Percentiles rank a stretch among this genome's conserved stretches.
These are phyloP conservation scores for Pocillopora grandis DNA, from an alignment of 92 coral and sea anemone genomes.

Conservation along the genomic window DNA sequence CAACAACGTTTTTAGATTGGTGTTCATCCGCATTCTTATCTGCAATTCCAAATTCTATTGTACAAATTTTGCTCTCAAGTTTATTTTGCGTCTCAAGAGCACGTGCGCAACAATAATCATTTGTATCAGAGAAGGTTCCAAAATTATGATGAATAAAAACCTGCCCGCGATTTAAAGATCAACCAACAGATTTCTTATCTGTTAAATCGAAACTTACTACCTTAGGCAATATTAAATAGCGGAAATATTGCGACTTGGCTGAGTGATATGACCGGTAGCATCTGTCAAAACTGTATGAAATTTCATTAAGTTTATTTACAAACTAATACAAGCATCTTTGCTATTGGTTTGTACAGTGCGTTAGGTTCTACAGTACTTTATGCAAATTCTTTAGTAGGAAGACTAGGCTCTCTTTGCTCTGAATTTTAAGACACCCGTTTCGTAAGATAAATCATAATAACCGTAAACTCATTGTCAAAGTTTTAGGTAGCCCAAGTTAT, in stretches of 20 bases:
- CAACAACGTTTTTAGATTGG: no score
- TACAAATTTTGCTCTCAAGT: no score
- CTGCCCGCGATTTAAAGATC: not conserved
- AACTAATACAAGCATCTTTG: not conserved
- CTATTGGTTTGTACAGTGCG: conserved; percentile 12
- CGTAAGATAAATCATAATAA: not conserved
- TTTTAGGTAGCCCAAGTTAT: not conserved
- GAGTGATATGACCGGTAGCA: conserved; percentile 3
- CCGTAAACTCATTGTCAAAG: not conserved
- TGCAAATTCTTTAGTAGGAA: not conserved
- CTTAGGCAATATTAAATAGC: not conserved
- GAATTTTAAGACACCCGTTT: not conserved
- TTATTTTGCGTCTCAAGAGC: not conserved
- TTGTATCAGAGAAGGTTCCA: not conserved
- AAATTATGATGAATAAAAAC: not conserved
- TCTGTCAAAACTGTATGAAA: conserved; percentile 7
- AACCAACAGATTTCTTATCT: not conserved
- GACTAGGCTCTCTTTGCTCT: not conserved
- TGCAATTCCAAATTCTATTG: no score
- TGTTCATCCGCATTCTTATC: no score
- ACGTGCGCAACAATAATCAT: not conserved
- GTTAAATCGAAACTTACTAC: not conserved
- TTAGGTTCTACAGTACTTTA: not conserved
- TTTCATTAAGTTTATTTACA: conserved; percentile 6
- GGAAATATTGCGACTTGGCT: not conserved